Percentiles rank a stretch among this genome's conserved stretches.
Conservation (phyloP, 2,888 invertebrate species). For the Chloromyia formosa region DNA sequence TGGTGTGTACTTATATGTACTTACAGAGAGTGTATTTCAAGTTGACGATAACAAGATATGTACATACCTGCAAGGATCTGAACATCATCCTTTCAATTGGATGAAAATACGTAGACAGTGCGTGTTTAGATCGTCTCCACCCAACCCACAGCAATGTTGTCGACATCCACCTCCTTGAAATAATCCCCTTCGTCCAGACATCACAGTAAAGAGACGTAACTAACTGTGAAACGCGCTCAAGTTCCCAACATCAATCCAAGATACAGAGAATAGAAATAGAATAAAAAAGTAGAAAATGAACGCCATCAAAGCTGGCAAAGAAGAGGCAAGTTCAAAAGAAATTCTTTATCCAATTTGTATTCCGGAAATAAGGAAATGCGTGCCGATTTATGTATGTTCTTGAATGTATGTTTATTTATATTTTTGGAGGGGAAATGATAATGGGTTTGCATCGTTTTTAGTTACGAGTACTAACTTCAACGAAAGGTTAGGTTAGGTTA, state of each 20-base stretch:
- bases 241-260: background rate
- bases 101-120: background rate
- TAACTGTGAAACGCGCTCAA: constrained; percentile 30
- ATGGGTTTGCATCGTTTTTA: no score
- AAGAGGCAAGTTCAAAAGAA: constrained; percentile 11
- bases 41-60: background rate
- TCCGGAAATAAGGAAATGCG: constrained; percentile 33
- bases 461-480: no score
- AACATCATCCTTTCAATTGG: background rate
- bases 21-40: background rate
- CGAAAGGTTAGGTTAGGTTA: no score
- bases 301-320: no score
- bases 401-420: no score
- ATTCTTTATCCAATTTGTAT: constrained; percentile 37
- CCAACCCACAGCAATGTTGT: background rate
- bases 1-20: no score
- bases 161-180: background rate
- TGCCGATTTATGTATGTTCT: no score
- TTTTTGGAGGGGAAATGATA: no score
- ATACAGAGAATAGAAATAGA: background rate
- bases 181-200: constrained; percentile 4
- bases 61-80: background rate
- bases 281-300: no score
- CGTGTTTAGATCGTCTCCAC: background rate
- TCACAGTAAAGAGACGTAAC: constrained; percentile 11